Evolutionary conservation across 2,888 invertebrate genomes (phyloP), one percentile per base, ranked within the genome.

Genomic region (Gryllus longicercus): DNA sequence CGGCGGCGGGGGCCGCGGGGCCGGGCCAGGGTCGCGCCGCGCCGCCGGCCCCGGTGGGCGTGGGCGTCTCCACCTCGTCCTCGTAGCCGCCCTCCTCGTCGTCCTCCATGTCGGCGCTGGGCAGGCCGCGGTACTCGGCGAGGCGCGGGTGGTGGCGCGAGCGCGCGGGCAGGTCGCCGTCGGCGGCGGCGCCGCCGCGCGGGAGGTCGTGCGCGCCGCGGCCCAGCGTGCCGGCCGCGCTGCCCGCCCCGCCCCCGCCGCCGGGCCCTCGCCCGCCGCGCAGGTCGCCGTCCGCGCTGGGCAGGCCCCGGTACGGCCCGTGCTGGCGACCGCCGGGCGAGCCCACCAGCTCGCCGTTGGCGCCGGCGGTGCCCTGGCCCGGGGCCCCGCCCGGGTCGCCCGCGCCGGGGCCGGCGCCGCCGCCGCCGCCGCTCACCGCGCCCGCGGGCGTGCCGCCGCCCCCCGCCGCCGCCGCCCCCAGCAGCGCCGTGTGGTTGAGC

Each of bases 331-430:
- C 79, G 92, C 84, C 83, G 91, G 89, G 18, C 92, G 93, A 50
- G 92, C 91, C 79, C 93, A 89, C 84, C 93, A 90, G 82, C 93
- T 92, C 10, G 93, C 91, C 84, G 91, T 88, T 85, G 93, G 85
- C 80, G 89, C 89, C 83, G 89, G 90, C 3, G 82, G 83, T 85
- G 91, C 88, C 85, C 92, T 85, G 80, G 89, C 89, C 83, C 89
- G 90, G 5, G 82, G 83, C 81, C 84, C 82, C 8, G 82, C 80
- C 2, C 80, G 77, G 80, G 83, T 81, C 81, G 83, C 91, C 82
- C 95, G 91, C 2, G 91, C 90, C 84, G 92, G 92, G 86, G 93
- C 93, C 16, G 92, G 91, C 2, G 91, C 90, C 84, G 92, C 92
- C 86, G 93, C 93, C 16, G 92, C 92, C 38, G 38, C 38, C 38